Evolutionary conservation across 1,140 invertebrate genomes (phyloP), one percentile per base, ranked within the genome.

Genomic region (Nasonia longicornis): DNA sequence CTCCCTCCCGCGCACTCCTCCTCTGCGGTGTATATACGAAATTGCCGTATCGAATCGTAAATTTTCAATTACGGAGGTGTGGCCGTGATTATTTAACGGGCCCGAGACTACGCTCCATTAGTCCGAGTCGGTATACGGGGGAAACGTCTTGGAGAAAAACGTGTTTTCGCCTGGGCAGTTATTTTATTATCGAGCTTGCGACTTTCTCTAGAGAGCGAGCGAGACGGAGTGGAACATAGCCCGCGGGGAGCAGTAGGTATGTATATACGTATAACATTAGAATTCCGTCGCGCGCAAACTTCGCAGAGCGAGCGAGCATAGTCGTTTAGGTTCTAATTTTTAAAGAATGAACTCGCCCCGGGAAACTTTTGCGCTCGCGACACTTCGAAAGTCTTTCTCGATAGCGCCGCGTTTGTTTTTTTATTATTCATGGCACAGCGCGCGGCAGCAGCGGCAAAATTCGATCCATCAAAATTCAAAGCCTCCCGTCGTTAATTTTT

Each of bases 51-150:
- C 74, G 80, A 82, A 77, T 82, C 75, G 75, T 82, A 82, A 82
- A 82, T 82, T 82, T 82, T 77, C 75, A 82, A 82, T 82, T 82
- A 82, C 48, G 58, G 75, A 81, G 80, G 80, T 77, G 80, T 82
- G 80, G 80, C 58, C 38, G 71, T 67, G 80, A 82, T 77, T 82
- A 82, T 82, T 82, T 73, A 82, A 77, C 48, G 26, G 70, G 35
- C 26, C 35, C 3, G 74, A 29, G 58, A 11, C 48, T 64, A 77
- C 75, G 80, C 7, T 72, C 80, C 75, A 82, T 77, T 82, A 82
- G 74, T 35, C 69, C 75, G 72, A 80, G 42, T 0, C 20, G 22
- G 31, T 35, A 20, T n/a, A n/a, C 8, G 16, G 52, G 52, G 20
- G 52, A 52, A 52, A 52, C 12, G 48, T 52, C 48, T 52, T 52